Conservation (phyloP, 1,140 invertebrate genomes). For the Temnothorax longispinosus region DNA sequence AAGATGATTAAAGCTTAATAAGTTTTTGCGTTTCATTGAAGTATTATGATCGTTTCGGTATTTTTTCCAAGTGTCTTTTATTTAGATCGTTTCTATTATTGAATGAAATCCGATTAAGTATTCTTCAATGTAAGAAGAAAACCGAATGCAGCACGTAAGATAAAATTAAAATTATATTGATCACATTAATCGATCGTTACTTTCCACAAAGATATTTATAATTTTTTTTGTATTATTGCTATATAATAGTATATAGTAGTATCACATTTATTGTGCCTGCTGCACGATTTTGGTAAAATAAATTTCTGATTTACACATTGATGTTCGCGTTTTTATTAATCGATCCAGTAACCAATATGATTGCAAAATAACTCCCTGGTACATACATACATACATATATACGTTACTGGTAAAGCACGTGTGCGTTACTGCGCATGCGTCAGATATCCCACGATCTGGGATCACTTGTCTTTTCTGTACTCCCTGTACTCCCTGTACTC, state of each 20-base stretch:
- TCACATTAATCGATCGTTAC: not conserved
- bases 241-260: not conserved
- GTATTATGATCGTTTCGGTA: not conserved
- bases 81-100: not conserved
- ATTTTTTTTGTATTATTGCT: not conserved
- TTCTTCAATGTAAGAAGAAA: not conserved
- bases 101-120: not conserved
- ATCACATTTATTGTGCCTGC: not conserved
- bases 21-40: not conserved
- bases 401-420: too few species aligned
- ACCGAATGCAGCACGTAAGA: not conserved
- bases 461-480: too few species aligned
- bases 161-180: not conserved
- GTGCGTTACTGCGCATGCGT: too few species aligned
- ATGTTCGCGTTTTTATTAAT: not conserved
- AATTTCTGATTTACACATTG: not conserved
- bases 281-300: slow-evolving; percentile 1
- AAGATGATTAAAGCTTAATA: not conserved
- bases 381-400: too few species aligned
- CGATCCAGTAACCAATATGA: not conserved
- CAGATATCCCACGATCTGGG: too few species aligned
- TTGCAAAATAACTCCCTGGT: not conserved
- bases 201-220: not conserved
- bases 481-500: too few species aligned
- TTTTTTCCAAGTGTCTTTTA: not conserved